Evolutionary conservation across 2,888 invertebrate species (phyloP).

Genomic region (Iselma pallidipennis): DNA sequence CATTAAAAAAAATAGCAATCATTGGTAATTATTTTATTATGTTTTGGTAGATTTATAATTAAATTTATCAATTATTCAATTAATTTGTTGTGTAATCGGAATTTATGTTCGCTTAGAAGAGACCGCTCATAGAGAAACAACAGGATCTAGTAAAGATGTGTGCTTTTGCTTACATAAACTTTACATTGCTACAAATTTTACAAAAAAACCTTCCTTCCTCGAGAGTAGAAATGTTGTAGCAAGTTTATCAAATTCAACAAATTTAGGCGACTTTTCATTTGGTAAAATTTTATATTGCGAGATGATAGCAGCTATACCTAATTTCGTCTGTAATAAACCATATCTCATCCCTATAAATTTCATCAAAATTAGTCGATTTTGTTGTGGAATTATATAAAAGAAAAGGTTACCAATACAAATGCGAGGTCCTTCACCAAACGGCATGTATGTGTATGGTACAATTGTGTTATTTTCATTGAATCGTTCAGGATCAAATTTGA

Average conservation of each 20-base stretch:
- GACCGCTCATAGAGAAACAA: no score
- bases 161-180: no score
- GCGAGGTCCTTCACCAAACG: conserved; percentile 4
- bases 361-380: not conserved
- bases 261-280: not conserved
- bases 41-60: no score
- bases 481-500: conserved; percentile 16
- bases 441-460: not conserved
- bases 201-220: not conserved
- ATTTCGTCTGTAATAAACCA: not conserved
- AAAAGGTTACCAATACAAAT: conserved; percentile 6
- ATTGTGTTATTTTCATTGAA: not conserved
- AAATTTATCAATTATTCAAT: no score
- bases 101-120: no score
- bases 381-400: not conserved
- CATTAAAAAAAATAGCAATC: no score
- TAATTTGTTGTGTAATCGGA: no score
- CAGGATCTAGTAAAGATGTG: no score
- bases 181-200: not conserved
- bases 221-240: not conserved
- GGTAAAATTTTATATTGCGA: not conserved
- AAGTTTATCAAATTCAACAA: not conserved
- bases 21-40: no score
- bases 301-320: not conserved
- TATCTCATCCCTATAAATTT: not conserved